Conservation (phyloP, 1,140 invertebrate species). For the Druon quercuslanigerum region DNA sequence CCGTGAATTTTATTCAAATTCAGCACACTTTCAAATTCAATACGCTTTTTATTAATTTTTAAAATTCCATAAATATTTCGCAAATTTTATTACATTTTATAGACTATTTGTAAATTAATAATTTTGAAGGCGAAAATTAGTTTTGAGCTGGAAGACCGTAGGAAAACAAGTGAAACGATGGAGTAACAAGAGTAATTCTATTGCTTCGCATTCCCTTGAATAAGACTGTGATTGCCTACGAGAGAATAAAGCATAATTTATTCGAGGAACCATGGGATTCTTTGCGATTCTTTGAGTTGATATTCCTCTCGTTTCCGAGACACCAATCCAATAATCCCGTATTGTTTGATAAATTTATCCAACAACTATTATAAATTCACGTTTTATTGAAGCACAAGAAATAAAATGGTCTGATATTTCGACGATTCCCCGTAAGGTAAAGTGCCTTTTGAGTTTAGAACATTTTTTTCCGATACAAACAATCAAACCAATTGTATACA, state of each 20-base stretch:
- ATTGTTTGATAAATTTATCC: conserved; percentile 68
- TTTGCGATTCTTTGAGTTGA: conserved; percentile 61
- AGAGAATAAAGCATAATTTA: conserved; percentile 68
- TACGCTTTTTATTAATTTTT: neutral
- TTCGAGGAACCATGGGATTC: conserved; percentile 51
- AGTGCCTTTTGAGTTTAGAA: too few species aligned
- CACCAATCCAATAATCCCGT: conserved; percentile 56
- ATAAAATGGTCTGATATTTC: neutral
- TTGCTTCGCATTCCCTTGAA: conserved; percentile 56
- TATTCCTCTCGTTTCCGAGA: conserved; percentile 59
- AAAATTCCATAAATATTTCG: neutral
- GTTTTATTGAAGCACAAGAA: conserved; percentile 37
- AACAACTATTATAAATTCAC: conserved; percentile 45
- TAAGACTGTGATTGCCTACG: conserved; percentile 69
- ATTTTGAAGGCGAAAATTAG: neutral
- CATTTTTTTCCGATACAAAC: too few species aligned
- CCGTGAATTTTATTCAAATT: neutral
- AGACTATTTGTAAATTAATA: too few species aligned
- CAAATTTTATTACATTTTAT: neutral
- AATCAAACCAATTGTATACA: too few species aligned
- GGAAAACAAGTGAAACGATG: conserved; percentile 47
- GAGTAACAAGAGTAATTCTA: conserved; percentile 51
- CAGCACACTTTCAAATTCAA: neutral
- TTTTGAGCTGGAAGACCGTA: conserved; percentile 3
- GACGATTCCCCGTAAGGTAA: neutral